Percentiles rank a stretch among this genome's conserved stretches.
These are phyloP conservation scores for Drosophila burlai DNA, from an alignment of 1,140 invertebrate genomes.

Conservation along the genomic window DNA sequence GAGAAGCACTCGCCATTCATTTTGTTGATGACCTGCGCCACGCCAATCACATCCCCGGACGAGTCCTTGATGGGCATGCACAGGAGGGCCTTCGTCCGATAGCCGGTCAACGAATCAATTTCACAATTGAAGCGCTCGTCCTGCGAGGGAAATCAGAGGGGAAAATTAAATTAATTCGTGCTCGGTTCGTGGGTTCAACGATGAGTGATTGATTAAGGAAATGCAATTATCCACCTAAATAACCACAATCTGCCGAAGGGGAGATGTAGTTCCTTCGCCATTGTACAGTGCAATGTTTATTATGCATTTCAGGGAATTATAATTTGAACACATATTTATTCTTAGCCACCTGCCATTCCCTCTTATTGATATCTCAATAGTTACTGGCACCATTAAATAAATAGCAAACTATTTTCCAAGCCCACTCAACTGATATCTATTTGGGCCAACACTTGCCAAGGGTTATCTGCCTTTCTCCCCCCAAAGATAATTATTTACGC, in stretches of 20 bases:
- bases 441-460: background rate
- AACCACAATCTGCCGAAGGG: background rate
- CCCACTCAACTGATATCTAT: background rate
- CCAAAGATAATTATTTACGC: conserved; percentile 2
- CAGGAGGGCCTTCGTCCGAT: conserved; percentile 95
- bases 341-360: background rate
- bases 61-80: conserved; percentile 98
- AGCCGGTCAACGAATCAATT: conserved; percentile 96
- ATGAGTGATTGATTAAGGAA: conserved; percentile 10
- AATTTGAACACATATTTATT: background rate
- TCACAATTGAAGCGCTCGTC: conserved; percentile 96
- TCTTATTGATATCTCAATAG: background rate
- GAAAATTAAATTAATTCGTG: conserved; percentile 24
- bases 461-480: background rate
- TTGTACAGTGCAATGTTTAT: background rate
- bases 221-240: conserved; percentile 19
- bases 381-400: background rate
- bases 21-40: conserved; percentile 99
- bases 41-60: conserved; percentile 97
- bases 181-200: conserved; percentile 1
- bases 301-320: background rate
- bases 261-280: background rate
- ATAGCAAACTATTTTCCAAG: background rate
- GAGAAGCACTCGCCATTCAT: conserved; percentile 92
- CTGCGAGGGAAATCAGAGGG: conserved; percentile 85